phyloP scores from a whole-genome alignment of 2,113 vertebrate genomes.

The Hypanus sabinus region DNA sequence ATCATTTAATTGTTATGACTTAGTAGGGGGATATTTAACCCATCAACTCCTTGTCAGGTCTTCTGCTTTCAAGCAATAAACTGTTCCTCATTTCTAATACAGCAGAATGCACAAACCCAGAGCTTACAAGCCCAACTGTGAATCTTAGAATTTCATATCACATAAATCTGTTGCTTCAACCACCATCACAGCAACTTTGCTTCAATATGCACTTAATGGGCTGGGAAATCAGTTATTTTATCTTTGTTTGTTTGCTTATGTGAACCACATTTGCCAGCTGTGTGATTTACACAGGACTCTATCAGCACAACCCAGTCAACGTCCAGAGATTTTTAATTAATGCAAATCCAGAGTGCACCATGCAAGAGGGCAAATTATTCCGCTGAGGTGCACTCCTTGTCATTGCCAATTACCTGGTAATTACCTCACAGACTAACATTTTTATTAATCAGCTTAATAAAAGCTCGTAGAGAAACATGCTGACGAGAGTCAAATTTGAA shows the following conservation, averaged over 20 bases:
- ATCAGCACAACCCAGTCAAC: slow-evolving; percentile 21
- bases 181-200: not conserved
- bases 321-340: slow-evolving; percentile 31
- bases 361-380: slow-evolving; percentile 30
- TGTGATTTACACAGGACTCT: not conserved
- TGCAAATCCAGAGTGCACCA: slow-evolving; percentile 34
- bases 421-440: slow-evolving; percentile 34
- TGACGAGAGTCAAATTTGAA: slow-evolving; percentile 35
- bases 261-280: not conserved
- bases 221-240: slow-evolving; percentile 30
- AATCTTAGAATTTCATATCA: not conserved
- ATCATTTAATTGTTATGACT: too few species aligned
- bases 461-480: slow-evolving; percentile 21
- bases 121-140: not conserved
- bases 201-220: slow-evolving; percentile 1
- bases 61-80: not conserved
- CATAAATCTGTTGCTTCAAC: not conserved
- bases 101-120: not conserved
- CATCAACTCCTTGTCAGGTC: not conserved
- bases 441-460: slow-evolving; percentile 37
- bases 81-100: not conserved
- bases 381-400: slow-evolving; percentile 30
- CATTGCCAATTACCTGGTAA: slow-evolving; percentile 33
- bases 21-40: too few species aligned
- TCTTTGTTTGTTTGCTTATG: slow-evolving; percentile 28